These are phyloP conservation scores for Ophraella communa DNA, from an alignment of 2,888 invertebrate species.

Conservation along the genomic window DNA sequence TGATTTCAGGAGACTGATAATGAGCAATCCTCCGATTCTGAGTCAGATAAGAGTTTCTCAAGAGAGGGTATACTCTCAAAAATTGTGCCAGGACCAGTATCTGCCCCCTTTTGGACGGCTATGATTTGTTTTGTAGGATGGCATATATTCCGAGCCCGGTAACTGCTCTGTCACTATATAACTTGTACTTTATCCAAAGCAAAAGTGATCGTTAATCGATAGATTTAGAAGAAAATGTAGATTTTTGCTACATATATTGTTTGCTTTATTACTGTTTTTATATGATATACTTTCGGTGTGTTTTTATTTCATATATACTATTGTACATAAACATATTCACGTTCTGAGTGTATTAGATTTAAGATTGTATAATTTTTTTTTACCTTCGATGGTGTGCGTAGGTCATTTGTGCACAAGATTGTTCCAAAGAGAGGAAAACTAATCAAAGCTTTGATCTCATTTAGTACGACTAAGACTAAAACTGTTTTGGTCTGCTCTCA, in stretches of 20 bases:
- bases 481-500: slow-evolving; percentile 52
- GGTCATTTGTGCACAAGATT: slow-evolving; percentile 52
- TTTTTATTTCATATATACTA: slow-evolving; percentile 49
- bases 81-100: slow-evolving; percentile 59
- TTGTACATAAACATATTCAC: slow-evolving; percentile 44
- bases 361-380: slow-evolving; percentile 36
- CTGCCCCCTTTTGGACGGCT: slow-evolving; percentile 63
- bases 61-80: slow-evolving; percentile 64
- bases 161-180: slow-evolving; percentile 54
- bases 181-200: slow-evolving; percentile 56
- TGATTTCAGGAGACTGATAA: slow-evolving; percentile 38
- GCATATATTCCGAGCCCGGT: slow-evolving; percentile 63
- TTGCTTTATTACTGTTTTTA: slow-evolving; percentile 46
- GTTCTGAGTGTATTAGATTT: slow-evolving; percentile 52
- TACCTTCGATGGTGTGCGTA: slow-evolving; percentile 47
- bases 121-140: slow-evolving; percentile 70
- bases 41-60: slow-evolving; percentile 17
- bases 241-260: slow-evolving; percentile 43
- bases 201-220: slow-evolving; percentile 52
- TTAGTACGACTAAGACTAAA: slow-evolving; percentile 44
- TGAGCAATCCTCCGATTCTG: slow-evolving; percentile 15
- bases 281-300: slow-evolving; percentile 56
- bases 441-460: slow-evolving; percentile 61
- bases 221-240: slow-evolving; percentile 39
- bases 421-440: slow-evolving; percentile 60